These are phyloP conservation scores for Exephanes ischioxanthus DNA, from an alignment of 2,888 invertebrate genomes.

Conservation along the genomic window DNA sequence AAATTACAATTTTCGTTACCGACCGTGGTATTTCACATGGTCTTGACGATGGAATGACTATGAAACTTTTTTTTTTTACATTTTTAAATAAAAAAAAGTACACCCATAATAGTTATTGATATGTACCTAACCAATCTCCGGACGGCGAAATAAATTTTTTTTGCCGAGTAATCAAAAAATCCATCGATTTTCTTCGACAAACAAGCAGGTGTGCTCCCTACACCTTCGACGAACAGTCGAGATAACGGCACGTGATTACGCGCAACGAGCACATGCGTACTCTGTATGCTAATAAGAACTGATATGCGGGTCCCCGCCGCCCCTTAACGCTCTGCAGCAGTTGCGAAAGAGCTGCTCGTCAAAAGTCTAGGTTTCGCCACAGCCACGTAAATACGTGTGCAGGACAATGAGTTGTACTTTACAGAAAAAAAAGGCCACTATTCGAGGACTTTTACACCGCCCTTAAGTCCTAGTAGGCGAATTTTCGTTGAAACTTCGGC, in stretches of 20 bases:
- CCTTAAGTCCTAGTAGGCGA: background rate
- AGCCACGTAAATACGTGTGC: background rate
- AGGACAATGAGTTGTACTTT: background rate
- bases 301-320: slow-evolving; percentile 56
- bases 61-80: no score
- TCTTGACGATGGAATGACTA: no score
- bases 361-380: slow-evolving; percentile 7
- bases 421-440: background rate
- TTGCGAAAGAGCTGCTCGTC: slow-evolving; percentile 3
- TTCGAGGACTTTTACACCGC: no score
- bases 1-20: no score
- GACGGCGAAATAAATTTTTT: background rate
- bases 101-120: no score
- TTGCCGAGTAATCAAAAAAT: slow-evolving; percentile 18
- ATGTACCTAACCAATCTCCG: background rate
- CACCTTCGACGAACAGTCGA: slow-evolving; percentile 15
- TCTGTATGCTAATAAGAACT: slow-evolving; percentile 45
- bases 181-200: slow-evolving; percentile 10
- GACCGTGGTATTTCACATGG: no score
- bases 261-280: slow-evolving; percentile 17
- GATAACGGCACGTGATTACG: slow-evolving; percentile 46
- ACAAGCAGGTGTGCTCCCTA: slow-evolving; percentile 26
- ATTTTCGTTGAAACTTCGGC: background rate
- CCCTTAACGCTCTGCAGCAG: background rate
- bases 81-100: no score